Percentiles rank a stretch among this genome's conserved stretches.
Conservation (phyloP, 2,888 invertebrate genomes). For the Melanophora roralis region DNA sequence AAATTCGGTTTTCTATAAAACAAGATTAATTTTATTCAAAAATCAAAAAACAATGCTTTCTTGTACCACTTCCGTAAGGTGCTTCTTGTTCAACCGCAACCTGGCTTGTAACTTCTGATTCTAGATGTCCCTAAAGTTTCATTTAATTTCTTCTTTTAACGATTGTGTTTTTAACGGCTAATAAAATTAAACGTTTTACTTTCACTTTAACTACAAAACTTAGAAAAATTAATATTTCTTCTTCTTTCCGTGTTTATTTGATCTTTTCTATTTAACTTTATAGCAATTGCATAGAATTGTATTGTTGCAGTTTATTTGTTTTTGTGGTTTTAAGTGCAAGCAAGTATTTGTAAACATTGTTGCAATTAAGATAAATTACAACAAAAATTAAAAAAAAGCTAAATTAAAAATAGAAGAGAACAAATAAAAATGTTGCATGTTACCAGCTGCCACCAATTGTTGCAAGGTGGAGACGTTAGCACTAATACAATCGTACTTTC, state of each 20-base stretch:
- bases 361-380: slow-evolving; percentile 38
- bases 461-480: slow-evolving; percentile 18
- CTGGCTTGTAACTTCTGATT: too few relatives aligned
- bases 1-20: too few relatives aligned
- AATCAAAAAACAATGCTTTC: too few relatives aligned
- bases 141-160: too few relatives aligned
- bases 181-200: neutral
- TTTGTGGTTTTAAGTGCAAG: slow-evolving; percentile 54
- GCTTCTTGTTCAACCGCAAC: too few relatives aligned
- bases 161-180: neutral
- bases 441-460: slow-evolving; percentile 25
- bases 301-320: neutral
- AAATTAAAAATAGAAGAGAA: too few relatives aligned
- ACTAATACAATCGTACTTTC: neutral
- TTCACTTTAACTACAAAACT: neutral
- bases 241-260: neutral
- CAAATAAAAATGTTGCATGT: slow-evolving; percentile 40
- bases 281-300: slow-evolving; percentile 26
- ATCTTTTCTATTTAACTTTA: neutral
- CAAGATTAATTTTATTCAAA: too few relatives aligned
- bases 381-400: neutral
- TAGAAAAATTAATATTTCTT: neutral
- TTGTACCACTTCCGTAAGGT: too few relatives aligned
- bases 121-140: too few relatives aligned
- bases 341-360: slow-evolving; percentile 54